Percentiles rank a stretch among this genome's conserved stretches.
Evolutionary conservation across 2,888 invertebrate genomes (phyloP).

Genomic region (Litoditis marina): DNA sequence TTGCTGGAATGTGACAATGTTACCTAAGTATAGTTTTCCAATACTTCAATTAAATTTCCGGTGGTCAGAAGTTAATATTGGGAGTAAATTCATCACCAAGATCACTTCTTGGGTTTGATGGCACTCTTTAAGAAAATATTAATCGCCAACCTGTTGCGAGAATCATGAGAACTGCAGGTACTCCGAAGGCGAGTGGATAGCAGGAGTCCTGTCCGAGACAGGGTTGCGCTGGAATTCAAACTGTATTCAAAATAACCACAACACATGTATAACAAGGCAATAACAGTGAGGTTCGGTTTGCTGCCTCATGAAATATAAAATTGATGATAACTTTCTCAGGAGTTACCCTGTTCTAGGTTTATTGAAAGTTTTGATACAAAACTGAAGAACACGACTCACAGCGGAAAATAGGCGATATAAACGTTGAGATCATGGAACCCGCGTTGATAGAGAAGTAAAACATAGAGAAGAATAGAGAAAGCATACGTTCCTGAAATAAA

Average conservation of each 20-base stretch:
- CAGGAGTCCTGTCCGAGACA: slow-evolving; percentile 70
- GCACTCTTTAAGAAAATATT: neutral
- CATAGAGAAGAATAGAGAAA: slow-evolving; percentile 85
- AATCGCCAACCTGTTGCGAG: slow-evolving; percentile 71
- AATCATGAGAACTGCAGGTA: slow-evolving; percentile 83
- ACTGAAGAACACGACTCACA: slow-evolving; percentile 61
- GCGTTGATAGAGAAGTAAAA: slow-evolving; percentile 89
- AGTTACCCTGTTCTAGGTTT: neutral
- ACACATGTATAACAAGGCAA: too few relatives aligned
- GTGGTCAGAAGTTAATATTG: too few relatives aligned
- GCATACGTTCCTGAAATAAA: slow-evolving; percentile 70
- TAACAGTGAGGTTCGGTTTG: too few relatives aligned
- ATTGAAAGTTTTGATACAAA: slow-evolving; percentile 4
- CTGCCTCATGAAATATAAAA: too few relatives aligned
- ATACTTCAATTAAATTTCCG: too few relatives aligned
- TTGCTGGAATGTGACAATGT: too few relatives aligned
- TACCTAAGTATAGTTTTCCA: neutral
- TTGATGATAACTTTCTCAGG: neutral
- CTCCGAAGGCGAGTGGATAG: slow-evolving; percentile 82
- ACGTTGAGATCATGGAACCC: slow-evolving; percentile 83
- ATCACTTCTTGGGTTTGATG: neutral
- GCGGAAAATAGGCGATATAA: slow-evolving; percentile 82
- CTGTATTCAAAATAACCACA: neutral
- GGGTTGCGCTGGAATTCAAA: slow-evolving; percentile 36
- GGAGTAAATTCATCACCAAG: neutral